phyloP scores from a whole-genome alignment of 2,888 invertebrate species.

The Zele albiditarsus region DNA sequence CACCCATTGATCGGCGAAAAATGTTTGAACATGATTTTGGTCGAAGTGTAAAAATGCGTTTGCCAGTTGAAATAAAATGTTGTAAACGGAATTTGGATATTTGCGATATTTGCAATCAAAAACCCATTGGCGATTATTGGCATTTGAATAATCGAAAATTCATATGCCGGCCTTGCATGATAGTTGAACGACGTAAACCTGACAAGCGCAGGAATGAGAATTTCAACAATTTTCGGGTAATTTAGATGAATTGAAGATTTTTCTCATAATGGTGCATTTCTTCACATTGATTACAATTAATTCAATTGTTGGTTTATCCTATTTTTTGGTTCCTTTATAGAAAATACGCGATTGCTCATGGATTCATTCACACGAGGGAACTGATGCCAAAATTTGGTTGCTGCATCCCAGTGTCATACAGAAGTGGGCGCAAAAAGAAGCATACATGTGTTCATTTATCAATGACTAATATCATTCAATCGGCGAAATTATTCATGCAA shows the following conservation, averaged over 20 bases:
- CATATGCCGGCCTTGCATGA: constrained; percentile 73
- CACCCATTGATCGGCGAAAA: constrained; percentile 55
- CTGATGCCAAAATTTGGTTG: constrained; percentile 64
- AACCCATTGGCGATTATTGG: constrained; percentile 74
- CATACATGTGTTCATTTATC: constrained; percentile 62
- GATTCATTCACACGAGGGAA: constrained; percentile 66
- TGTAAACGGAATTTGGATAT: constrained; percentile 67
- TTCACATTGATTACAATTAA: background rate
- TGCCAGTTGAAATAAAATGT: constrained; percentile 73
- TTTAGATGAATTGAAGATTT: background rate
- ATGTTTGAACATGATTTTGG: constrained; percentile 71
- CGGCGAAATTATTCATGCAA: background rate
- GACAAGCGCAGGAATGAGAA: constrained; percentile 59
- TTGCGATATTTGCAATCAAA: constrained; percentile 71
- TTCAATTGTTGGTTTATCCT: constrained; percentile 13
- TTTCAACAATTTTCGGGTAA: constrained; percentile 54
- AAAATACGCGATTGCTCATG: constrained; percentile 66
- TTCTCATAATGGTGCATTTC: background rate
- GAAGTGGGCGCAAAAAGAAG: constrained; percentile 62
- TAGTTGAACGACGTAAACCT: constrained; percentile 63
- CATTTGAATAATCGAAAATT: constrained; percentile 68
- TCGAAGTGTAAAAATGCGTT: constrained; percentile 69
- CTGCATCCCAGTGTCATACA: constrained; percentile 59
- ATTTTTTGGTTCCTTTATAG: no score
- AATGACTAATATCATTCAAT: constrained; percentile 53